A percentile compares a stretch with the other conserved stretches of the same genome.
Evolutionary conservation across 2,888 invertebrate species (phyloP).

Genomic region (Agrotis segetum): DNA sequence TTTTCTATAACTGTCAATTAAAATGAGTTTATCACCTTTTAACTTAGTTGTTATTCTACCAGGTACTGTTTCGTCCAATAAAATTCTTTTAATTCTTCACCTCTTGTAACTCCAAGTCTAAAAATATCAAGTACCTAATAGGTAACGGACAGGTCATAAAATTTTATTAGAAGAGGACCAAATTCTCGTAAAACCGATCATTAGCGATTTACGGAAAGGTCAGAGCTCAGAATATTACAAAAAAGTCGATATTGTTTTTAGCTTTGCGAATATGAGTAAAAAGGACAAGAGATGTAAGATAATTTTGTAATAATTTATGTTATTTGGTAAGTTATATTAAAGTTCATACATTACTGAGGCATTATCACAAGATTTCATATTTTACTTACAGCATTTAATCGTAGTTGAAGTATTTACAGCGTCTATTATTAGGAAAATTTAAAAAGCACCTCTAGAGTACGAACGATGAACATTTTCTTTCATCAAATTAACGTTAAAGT

Average conservation of each 20-base stretch:
- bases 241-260: too few relatives aligned
- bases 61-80: neutral
- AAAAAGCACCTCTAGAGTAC: too few relatives aligned
- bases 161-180: neutral
- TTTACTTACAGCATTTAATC: too few relatives aligned
- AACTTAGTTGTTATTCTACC: neutral
- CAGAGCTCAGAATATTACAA: too few relatives aligned
- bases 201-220: neutral
- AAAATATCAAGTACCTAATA: neutral
- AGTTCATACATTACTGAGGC: neutral
- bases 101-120: neutral
- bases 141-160: neutral
- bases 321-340: too few relatives aligned
- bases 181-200: neutral
- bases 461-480: too few relatives aligned
- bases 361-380: too few relatives aligned
- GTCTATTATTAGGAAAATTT: too few relatives aligned
- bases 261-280: neutral
- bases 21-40: neutral
- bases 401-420: too few relatives aligned
- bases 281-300: neutral
- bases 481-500: too few relatives aligned
- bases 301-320: too few relatives aligned
- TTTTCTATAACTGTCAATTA: neutral
- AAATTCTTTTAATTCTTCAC: neutral